phyloP scores from a whole-genome alignment of 2,888 invertebrate genomes.

The Aphodius granarius region DNA sequence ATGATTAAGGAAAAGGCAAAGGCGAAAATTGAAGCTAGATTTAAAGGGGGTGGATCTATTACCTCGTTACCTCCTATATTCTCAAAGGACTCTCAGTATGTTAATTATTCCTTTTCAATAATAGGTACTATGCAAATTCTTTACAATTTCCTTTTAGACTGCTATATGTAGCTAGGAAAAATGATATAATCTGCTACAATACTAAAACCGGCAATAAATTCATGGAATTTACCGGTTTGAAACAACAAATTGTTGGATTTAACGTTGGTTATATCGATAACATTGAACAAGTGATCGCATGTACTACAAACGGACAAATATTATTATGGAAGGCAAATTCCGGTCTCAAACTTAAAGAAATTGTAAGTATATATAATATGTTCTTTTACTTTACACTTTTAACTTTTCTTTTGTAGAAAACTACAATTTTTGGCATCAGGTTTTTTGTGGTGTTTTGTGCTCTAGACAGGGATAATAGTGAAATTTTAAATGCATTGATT shows the following conservation, averaged over 20 bases:
- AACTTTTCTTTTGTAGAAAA: slow-evolving; percentile 16
- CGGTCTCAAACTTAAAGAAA: slow-evolving; percentile 55
- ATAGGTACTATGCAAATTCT: slow-evolving; percentile 12
- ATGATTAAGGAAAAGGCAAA: slow-evolving; percentile 23
- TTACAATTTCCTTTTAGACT: too few relatives aligned
- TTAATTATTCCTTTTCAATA: slow-evolving; percentile 30
- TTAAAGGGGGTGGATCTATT: slow-evolving; percentile 65
- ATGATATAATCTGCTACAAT: slow-evolving; percentile 64
- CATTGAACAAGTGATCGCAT: slow-evolving; percentile 57
- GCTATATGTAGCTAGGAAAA: slow-evolving; percentile 63
- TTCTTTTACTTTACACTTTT: too few relatives aligned
- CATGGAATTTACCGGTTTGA: slow-evolving; percentile 59
- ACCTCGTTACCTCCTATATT: slow-evolving; percentile 64
- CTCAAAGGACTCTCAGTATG: slow-evolving; percentile 65
- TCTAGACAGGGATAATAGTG: neutral
- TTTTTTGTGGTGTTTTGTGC: slow-evolving; percentile 15
- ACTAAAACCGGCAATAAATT: slow-evolving; percentile 66
- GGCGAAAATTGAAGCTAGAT: slow-evolving; percentile 18
- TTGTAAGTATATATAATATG: slow-evolving; percentile 50
- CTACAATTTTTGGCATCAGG: neutral
- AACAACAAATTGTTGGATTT: slow-evolving; percentile 57
- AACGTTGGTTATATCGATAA: slow-evolving; percentile 51
- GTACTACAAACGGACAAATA: slow-evolving; percentile 60
- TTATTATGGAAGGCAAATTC: slow-evolving; percentile 60
- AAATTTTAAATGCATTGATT: slow-evolving; percentile 9